Evolutionary conservation across 2,113 vertebrate species (phyloP).

Genomic region (Chrysochloris asiatica): DNA sequence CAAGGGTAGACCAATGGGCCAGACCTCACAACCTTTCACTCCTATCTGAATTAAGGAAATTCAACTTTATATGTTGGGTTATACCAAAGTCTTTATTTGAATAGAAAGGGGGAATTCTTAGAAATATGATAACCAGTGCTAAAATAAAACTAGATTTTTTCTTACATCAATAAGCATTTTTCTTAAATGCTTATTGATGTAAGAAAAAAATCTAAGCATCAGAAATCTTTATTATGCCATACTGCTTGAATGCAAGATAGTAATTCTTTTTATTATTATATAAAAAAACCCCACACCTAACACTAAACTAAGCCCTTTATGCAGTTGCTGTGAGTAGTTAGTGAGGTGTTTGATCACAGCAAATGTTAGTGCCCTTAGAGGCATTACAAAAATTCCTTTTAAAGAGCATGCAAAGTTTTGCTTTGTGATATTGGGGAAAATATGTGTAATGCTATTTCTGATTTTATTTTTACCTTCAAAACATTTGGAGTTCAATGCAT

Average conservation of each 20-base stretch:
- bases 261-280: not conserved
- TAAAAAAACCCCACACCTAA: not conserved
- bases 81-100: constrained; percentile 17
- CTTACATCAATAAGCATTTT: not conserved
- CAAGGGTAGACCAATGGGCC: not conserved
- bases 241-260: not conserved
- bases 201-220: too few relatives aligned
- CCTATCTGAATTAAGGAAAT: not conserved
- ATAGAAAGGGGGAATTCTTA: not conserved
- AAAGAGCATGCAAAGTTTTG: not conserved
- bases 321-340: not conserved
- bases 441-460: not conserved
- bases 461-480: not conserved
- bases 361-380: not conserved
- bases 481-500: not conserved
- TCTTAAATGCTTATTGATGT: too few relatives aligned
- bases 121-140: not conserved
- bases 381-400: not conserved
- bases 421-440: not conserved
- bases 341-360: not conserved
- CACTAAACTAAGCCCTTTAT: not conserved
- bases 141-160: not conserved
- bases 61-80: not conserved
- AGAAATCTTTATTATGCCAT: not conserved
- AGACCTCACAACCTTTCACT: not conserved